Conservation (phyloP, 1,140 invertebrate genomes). For the Orussus abietinus region DNA sequence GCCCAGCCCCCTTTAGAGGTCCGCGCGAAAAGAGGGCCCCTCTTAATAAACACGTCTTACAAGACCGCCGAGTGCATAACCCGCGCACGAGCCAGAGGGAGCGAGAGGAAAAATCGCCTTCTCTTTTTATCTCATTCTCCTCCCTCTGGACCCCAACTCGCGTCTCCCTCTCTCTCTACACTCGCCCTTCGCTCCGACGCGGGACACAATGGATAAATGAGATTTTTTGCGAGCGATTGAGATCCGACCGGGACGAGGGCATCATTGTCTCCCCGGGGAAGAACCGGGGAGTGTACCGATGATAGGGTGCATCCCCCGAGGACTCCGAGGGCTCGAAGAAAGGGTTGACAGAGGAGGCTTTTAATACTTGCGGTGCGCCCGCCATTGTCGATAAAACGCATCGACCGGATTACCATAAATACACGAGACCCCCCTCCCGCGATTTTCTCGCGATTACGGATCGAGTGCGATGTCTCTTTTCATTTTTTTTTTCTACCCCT, state of each 20-base stretch:
- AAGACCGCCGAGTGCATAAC: conserved; percentile 30
- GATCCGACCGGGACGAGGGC: conserved; percentile 35
- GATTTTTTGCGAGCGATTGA: conserved; percentile 52
- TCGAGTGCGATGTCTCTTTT: too few species aligned
- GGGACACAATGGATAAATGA: conserved; percentile 50
- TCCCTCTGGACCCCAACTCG: conserved; percentile 11
- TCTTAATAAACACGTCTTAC: conserved; percentile 46
- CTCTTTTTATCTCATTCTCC: conserved; percentile 2
- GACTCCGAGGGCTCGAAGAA: conserved; percentile 34
- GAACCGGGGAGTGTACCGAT: conserved; percentile 42
- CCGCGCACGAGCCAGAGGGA: conserved; percentile 37
- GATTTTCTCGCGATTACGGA: too few species aligned
- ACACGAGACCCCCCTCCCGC: too few species aligned
- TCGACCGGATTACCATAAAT: conserved; percentile 45
- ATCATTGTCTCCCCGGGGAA: conserved; percentile 45
- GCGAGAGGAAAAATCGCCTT: not conserved
- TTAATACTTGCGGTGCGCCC: conserved; percentile 43
- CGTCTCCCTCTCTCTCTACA: conserved; percentile 17
- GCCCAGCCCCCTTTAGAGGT: too few species aligned
- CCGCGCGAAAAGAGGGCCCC: too few species aligned
- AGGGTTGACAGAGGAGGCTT: conserved; percentile 49
- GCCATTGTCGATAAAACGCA: conserved; percentile 47
- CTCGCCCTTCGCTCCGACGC: conserved; percentile 21
- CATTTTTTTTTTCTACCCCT: not conserved
- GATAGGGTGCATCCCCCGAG: conserved; percentile 47